Base-by-base conservation (phyloP, 2,888 invertebrate species). In the Phrixothrix hirtus region DNA sequence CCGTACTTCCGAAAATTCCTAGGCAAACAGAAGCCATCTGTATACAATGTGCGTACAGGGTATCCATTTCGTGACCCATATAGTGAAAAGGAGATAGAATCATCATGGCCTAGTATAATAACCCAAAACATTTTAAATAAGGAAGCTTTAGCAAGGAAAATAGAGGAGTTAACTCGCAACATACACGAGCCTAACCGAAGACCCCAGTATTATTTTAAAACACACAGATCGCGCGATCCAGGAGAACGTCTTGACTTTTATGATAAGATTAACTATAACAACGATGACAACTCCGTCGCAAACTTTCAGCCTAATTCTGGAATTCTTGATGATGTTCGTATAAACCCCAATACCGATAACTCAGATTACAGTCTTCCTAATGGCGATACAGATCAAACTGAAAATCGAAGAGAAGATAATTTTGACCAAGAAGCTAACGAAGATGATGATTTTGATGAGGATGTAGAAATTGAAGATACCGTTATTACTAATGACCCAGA, bases 401-500 rank as follows among this genome's bases (percentile, higher is more conserved):
- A 31, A 5, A 14, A 17, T n/a, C 1, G 11, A 3, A 34, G 13
- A 7, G 47, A 32, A 15, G 25, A 31, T n/a, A 14, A 17, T 9
- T 1, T 1, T 7, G 26, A 25, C n/a, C 39, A 26, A 15, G 10
- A 10, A 7, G 2, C 14, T 35, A 11, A 11, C 10, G 37, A 44
- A 31, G 30, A 37, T 5, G 13, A 17, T 9, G 2, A 45, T 30
- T 36, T 55, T 15, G 52, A 60, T 42, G 49, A 38, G 25, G 48
- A 13, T 59, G 51, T 43, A 54, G 39, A 45, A 14, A 55, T 57
- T 7, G 53, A 52, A 30, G 43, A 55, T 30, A 62, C 66, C 32
- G 45, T 57, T 21, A 46, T 65, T 26, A 61, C 59, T 3, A 63
- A 67, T 21, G 70, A 73, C 59, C 70, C 70, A 1, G 68, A 73